These are phyloP conservation scores for Chionodraco myersi DNA, from an alignment of 2,113 vertebrate genomes.

Conservation along the genomic window DNA sequence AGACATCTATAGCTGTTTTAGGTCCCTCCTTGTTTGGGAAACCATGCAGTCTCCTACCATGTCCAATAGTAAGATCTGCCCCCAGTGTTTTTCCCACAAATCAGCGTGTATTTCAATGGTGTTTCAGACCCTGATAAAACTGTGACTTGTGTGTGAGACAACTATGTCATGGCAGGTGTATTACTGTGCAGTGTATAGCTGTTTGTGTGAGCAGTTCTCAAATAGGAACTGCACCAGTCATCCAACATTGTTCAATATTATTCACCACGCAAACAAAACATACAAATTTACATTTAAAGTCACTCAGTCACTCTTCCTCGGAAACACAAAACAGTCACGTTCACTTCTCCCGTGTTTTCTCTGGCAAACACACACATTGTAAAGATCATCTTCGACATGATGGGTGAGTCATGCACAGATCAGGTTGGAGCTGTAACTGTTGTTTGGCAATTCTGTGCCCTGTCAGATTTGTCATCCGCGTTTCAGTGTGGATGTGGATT, in stretches of 20 bases:
- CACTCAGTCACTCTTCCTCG: background rate
- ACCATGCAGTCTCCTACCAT: no score
- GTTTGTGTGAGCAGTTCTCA: no score
- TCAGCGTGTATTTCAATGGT: no score
- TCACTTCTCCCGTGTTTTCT: background rate
- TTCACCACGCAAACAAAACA: background rate
- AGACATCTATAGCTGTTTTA: no score
- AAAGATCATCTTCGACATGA: conserved; percentile 2
- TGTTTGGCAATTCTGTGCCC: conserved; percentile 19
- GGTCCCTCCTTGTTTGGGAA: no score
- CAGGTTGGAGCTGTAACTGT: conserved; percentile 30
- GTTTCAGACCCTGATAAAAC: no score
- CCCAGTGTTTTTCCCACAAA: no score
- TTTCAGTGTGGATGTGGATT: conserved; percentile 14
- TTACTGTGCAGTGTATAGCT: no score
- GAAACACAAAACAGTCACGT: conserved; percentile 1
- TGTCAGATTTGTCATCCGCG: conserved; percentile 19
- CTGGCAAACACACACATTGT: background rate
- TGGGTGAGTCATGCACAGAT: conserved; percentile 14
- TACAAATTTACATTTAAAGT: background rate
- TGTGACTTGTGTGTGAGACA: no score
- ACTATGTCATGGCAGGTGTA: no score
- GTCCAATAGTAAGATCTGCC: no score
- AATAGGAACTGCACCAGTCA: background rate
- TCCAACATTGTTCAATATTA: background rate